Conservation (phyloP, 2,888 invertebrate genomes). For the Salpingus planirostris region DNA sequence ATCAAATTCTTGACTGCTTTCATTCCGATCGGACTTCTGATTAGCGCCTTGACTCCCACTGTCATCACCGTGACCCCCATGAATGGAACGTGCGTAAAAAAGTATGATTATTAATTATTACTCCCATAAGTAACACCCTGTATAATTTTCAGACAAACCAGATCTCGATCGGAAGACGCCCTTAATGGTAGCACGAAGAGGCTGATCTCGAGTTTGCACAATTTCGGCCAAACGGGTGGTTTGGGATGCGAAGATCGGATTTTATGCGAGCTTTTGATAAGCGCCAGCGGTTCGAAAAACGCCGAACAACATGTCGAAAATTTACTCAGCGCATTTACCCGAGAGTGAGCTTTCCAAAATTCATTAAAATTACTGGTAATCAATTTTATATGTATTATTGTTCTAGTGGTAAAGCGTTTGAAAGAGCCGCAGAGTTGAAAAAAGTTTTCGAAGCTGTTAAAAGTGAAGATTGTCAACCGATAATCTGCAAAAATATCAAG, state of each 20-base stretch:
- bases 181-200: slow-evolving; percentile 17
- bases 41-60: slow-evolving; percentile 61
- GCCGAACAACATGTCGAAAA: slow-evolving; percentile 31
- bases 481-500: slow-evolving; percentile 27
- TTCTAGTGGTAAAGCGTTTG: slow-evolving; percentile 32
- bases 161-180: slow-evolving; percentile 20
- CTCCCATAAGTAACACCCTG: no score
- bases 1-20: slow-evolving; percentile 58
- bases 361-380: background rate
- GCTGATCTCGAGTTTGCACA: slow-evolving; percentile 21
- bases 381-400: slow-evolving; percentile 2
- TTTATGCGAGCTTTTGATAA: slow-evolving; percentile 33
- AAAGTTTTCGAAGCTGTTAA: slow-evolving; percentile 36
- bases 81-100: slow-evolving; percentile 33
- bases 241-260: slow-evolving; percentile 33
- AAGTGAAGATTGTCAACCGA: slow-evolving; percentile 30
- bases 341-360: slow-evolving; percentile 25
- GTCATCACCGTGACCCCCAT: slow-evolving; percentile 49
- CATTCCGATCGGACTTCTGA: slow-evolving; percentile 60
- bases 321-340: slow-evolving; percentile 31
- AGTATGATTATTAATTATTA: no score
- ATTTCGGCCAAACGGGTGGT: slow-evolving; percentile 24
- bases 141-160: slow-evolving; percentile 18
- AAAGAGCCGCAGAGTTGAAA: slow-evolving; percentile 31
- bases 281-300: slow-evolving; percentile 28